phyloP scores from a whole-genome alignment of 2,797 vertebrate species.

The Avahi laniger region DNA sequence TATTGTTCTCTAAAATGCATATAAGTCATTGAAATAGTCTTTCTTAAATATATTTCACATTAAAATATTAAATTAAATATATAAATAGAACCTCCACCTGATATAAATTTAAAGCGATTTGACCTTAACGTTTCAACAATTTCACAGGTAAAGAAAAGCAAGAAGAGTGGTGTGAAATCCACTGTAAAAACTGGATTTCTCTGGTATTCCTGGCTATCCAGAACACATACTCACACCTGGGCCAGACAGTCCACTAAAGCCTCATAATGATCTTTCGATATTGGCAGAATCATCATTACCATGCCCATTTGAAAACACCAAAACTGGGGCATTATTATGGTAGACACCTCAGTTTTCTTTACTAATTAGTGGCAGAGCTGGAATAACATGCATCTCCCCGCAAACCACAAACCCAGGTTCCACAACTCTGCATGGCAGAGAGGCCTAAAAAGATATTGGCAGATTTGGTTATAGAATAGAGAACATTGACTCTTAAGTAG shows the following conservation, averaged over 20 bases:
- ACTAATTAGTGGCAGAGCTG: background rate
- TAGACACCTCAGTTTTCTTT: background rate
- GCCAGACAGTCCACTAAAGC: accelerated
- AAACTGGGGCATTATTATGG: background rate
- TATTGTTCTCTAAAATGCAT: background rate
- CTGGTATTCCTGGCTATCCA: background rate
- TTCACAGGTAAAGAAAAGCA: background rate
- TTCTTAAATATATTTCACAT: background rate
- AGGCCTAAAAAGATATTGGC: background rate
- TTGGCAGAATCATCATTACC: background rate
- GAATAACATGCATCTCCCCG: background rate
- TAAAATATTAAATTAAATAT: background rate
- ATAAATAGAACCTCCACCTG: background rate
- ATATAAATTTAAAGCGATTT: background rate
- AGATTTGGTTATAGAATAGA: background rate
- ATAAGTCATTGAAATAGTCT: background rate
- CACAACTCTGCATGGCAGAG: background rate
- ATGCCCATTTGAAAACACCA: background rate
- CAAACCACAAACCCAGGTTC: background rate
- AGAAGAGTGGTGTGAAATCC: background rate
- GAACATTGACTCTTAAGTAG: background rate
- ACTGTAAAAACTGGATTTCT: background rate
- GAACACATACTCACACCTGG: background rate
- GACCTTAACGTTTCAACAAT: background rate
- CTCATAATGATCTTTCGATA: background rate